Conservation (phyloP, 2,797 vertebrate genomes). For the Gorsachius magnificus region DNA sequence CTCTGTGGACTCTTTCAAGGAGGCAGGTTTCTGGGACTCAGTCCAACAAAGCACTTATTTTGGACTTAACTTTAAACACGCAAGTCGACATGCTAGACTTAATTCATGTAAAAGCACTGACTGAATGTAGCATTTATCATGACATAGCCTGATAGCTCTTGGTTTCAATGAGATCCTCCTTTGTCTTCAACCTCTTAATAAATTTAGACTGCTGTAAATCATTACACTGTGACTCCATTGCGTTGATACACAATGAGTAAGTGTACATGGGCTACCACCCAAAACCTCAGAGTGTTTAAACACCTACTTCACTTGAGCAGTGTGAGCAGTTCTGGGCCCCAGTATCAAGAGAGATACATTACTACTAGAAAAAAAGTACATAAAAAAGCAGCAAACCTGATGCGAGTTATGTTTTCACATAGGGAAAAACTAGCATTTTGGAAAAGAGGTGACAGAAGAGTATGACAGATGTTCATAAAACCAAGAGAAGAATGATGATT, state of each 20-base stretch:
- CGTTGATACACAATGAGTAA: neutral
- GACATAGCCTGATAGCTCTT: neutral
- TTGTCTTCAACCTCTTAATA: conserved; percentile 10
- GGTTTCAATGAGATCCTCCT: neutral
- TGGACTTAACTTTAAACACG: neutral
- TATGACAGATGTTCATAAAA: neutral
- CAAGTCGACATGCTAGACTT: conserved; percentile 5
- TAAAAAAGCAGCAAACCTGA: neutral
- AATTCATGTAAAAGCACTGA: neutral
- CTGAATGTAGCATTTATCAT: neutral
- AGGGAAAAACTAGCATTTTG: neutral
- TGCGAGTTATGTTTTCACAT: neutral
- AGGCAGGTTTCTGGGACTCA: conserved; percentile 10
- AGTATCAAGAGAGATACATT: neutral
- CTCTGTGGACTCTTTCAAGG: neutral
- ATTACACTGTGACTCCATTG: neutral
- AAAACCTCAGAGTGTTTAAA: neutral
- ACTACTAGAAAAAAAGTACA: neutral
- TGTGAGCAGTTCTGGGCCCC: neutral
- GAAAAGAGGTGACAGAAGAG: neutral
- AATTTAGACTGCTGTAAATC: conserved; percentile 1
- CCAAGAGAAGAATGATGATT: neutral
- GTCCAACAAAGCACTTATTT: conserved; percentile 46
- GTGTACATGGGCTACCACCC: neutral
- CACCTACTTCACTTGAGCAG: neutral